Evolutionary conservation across 1,140 invertebrate genomes (phyloP), one percentile per base, ranked within the genome.

Genomic region (Piezodorus guildinii): DNA sequence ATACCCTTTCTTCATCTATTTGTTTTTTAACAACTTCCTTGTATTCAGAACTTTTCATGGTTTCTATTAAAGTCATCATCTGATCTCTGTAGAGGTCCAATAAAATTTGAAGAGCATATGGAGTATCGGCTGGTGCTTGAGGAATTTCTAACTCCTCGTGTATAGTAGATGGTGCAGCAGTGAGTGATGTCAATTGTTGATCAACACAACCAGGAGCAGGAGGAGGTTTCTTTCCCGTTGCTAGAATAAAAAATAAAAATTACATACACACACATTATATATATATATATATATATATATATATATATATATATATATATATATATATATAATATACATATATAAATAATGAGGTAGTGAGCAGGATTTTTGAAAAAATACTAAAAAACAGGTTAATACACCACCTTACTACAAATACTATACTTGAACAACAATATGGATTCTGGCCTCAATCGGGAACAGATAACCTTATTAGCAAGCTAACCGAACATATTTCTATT

Each of bases 191-290:
- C 46, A 94, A 75, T 69, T 91, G 90, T 74, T 94, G 90, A 73
- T 92, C 90, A 49, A 94, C 86, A 70, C 89, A 92, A 49, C 91
- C 91, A 16, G 89, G 90, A 17, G 90, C 88, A 17, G 90, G 87
- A 17, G 86, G 86, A 67, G 83, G 73, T 70, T 86, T 86, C 69
- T 86, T 85, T 5, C 83, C 81, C 43, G 77, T 72, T 10, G 80
- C 80, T 75, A 65, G 21, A 66, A 66, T 68, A 59, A 62, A 66
- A 21, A 65, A 62, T 68, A 52, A 51, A 54, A 58, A 52, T n/a
- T 46, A 14, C n/a, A n/a, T n/a, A n/a, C n/a, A n/a, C n/a, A n/a
- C n/a, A n/a, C n/a, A n/a, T n/a, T n/a, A n/a, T n/a, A n/a, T n/a
- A n/a, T n/a, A n/a, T n/a, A n/a, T n/a, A n/a, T n/a, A n/a, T n/a